Percentiles rank a stretch among this genome's conserved stretches.
Evolutionary conservation across 2,797 vertebrate genomes (phyloP).

Genomic region (Melanogrammus aeglefinus): DNA sequence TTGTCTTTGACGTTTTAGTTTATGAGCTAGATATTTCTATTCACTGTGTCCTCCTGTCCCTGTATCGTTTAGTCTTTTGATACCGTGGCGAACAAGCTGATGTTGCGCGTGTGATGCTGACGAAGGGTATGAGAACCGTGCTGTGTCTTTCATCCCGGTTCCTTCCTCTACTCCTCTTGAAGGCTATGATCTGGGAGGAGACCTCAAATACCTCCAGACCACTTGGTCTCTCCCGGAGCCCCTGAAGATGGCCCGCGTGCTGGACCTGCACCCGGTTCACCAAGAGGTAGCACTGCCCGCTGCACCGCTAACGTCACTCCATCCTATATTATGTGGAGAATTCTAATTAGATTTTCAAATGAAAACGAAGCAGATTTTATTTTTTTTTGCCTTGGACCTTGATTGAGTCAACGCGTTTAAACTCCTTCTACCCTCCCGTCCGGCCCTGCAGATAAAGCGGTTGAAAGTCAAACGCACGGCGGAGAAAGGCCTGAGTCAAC

Average conservation of each 20-base stretch:
- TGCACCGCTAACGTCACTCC: neutral
- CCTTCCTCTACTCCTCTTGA: slow-evolving; percentile 3
- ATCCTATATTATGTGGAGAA: neutral
- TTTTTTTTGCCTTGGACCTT: neutral
- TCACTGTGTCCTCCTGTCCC: no score
- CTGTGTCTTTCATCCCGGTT: neutral
- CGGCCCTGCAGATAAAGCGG: slow-evolving; percentile 60
- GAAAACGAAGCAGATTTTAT: neutral
- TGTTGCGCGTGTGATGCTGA: no score
- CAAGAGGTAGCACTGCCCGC: slow-evolving; percentile 68
- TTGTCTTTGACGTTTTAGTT: no score
- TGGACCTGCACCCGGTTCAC: slow-evolving; percentile 81
- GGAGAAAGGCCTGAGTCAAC: slow-evolving; percentile 83
- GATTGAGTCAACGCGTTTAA: neutral
- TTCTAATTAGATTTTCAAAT: neutral
- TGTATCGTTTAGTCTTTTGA: no score
- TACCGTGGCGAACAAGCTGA: no score
- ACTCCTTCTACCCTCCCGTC: neutral
- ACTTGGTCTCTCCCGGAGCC: slow-evolving; percentile 68
- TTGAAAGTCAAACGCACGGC: slow-evolving; percentile 18
- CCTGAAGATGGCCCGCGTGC: slow-evolving; percentile 62
- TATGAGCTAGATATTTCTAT: no score
- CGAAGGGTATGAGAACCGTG: no score
- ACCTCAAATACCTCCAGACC: slow-evolving; percentile 73
- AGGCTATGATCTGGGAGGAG: slow-evolving; percentile 86